Percentiles rank a stretch among this genome's conserved stretches.
Conservation (phyloP, 2,797 vertebrate genomes). For the Hozukius guyotensis region DNA sequence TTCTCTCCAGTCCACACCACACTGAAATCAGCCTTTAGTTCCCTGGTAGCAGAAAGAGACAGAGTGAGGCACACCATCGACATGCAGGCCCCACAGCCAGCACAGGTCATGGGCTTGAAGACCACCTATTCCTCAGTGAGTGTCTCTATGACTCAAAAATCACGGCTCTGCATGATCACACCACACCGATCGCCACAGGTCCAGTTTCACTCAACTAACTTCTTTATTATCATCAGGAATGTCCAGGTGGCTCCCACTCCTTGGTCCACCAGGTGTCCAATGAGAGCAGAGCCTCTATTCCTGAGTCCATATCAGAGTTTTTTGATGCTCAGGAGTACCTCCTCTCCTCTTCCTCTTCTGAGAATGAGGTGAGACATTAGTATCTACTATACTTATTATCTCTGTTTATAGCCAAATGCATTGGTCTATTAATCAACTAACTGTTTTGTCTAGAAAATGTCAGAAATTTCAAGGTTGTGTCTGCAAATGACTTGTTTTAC, state of each 20-base stretch:
- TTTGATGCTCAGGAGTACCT: constrained; percentile 97
- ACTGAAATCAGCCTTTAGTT: constrained; percentile 90
- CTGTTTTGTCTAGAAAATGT: background rate
- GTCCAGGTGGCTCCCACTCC: constrained; percentile 79
- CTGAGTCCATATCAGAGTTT: constrained; percentile 96
- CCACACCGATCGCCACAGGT: background rate
- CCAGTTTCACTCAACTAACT: background rate
- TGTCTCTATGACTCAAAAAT: constrained; percentile 39
- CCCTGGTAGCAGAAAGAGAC: constrained; percentile 88
- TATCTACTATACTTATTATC: background rate
- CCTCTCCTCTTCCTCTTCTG: constrained; percentile 97
- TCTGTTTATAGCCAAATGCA: background rate
- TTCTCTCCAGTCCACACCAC: constrained; percentile 87
- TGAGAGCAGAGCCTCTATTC: constrained; percentile 91
- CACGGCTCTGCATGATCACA: background rate
- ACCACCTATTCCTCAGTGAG: constrained; percentile 84
- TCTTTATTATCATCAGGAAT: constrained; percentile 82
- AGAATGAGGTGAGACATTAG: constrained; percentile 90
- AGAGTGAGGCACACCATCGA: constrained; percentile 89
- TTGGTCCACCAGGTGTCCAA: constrained; percentile 93
- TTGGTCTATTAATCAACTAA: background rate
- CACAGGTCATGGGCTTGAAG: constrained; percentile 89
- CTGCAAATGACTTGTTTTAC: background rate
- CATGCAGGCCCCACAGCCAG: constrained; percentile 81
- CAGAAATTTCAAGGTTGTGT: background rate